A percentile compares a stretch with the other conserved stretches of the same genome.
phyloP scores from a whole-genome alignment of 1,140 invertebrate species.

The Diorhabda elongata region DNA sequence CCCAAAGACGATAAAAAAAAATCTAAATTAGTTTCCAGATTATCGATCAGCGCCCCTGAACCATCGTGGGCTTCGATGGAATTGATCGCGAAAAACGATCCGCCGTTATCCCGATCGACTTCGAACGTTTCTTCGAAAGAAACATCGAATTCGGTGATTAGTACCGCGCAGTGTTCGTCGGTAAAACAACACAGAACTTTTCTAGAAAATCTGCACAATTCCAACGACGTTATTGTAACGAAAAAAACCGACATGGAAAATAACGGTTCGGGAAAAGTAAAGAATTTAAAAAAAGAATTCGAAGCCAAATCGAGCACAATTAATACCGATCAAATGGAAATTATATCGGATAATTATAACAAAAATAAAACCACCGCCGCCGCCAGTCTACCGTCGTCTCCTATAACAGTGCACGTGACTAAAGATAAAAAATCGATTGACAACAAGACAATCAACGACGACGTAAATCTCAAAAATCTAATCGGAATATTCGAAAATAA shows the following conservation, averaged over 20 bases:
- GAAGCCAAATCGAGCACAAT: slow-evolving; percentile 64
- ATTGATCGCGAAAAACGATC: slow-evolving; percentile 42
- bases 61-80: slow-evolving; percentile 50
- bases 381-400: slow-evolving; percentile 57
- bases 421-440: slow-evolving; percentile 30
- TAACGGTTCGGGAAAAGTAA: slow-evolving; percentile 62
- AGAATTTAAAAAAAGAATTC: slow-evolving; percentile 80
- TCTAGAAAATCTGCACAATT: slow-evolving; percentile 53
- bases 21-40: slow-evolving; percentile 39
- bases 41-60: slow-evolving; percentile 61
- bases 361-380: slow-evolving; percentile 40
- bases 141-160: slow-evolving; percentile 50
- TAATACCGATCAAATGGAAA: slow-evolving; percentile 42
- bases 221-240: slow-evolving; percentile 12
- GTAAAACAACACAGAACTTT: slow-evolving; percentile 59
- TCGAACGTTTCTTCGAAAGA: slow-evolving; percentile 46
- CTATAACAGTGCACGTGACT: slow-evolving; percentile 54
- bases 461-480: slow-evolving; percentile 68
- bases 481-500: slow-evolving; percentile 65
- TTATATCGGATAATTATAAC: slow-evolving; percentile 9
- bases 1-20: slow-evolving; percentile 22
- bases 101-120: slow-evolving; percentile 49
- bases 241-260: slow-evolving; percentile 35
- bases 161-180: slow-evolving; percentile 52
- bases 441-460: slow-evolving; percentile 49